Evolutionary conservation across 2,113 vertebrate genomes (phyloP).

Genomic region (Polyodon spathula): DNA sequence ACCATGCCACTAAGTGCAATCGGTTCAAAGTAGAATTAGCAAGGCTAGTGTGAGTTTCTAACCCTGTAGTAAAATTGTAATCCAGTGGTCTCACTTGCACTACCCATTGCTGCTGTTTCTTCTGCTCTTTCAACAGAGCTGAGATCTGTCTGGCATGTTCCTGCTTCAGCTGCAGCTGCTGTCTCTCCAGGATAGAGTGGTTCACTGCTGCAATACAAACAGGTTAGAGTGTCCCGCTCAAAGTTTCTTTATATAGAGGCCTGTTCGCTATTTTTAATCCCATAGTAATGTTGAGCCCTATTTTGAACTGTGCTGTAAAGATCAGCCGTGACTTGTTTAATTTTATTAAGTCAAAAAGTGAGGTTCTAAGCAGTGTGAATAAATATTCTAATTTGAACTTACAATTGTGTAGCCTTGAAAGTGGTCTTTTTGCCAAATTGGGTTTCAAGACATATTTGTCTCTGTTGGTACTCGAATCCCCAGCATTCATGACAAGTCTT

Average conservation of each 20-base stretch:
- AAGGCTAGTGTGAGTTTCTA: background rate
- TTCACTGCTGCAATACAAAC: background rate
- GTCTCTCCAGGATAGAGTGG: conserved; percentile 6
- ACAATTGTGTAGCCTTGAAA: conserved; percentile 40
- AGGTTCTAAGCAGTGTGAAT: too few species aligned
- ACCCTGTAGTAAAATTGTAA: background rate
- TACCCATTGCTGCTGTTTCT: conserved; percentile 38
- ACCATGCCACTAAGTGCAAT: background rate
- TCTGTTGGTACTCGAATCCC: conserved; percentile 14
- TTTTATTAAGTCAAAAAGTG: too few species aligned
- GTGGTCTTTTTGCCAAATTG: conserved; percentile 5
- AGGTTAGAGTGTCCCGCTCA: background rate
- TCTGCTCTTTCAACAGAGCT: conserved; percentile 44
- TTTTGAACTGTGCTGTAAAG: too few species aligned
- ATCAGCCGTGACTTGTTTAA: too few species aligned
- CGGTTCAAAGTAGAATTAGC: background rate
- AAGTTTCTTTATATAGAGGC: conserved; percentile 13
- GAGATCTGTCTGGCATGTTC: conserved; percentile 33
- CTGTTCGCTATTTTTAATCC: background rate
- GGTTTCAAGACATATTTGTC: background rate
- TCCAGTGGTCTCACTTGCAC: conserved; percentile 38
- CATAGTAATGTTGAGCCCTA: background rate
- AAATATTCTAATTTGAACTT: conserved; percentile 9
- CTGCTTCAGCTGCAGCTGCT: conserved; percentile 29
- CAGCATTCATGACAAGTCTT: conserved; percentile 45